Conservation (phyloP, 2,113 vertebrate genomes). For the Cochlearius cochlearius region DNA sequence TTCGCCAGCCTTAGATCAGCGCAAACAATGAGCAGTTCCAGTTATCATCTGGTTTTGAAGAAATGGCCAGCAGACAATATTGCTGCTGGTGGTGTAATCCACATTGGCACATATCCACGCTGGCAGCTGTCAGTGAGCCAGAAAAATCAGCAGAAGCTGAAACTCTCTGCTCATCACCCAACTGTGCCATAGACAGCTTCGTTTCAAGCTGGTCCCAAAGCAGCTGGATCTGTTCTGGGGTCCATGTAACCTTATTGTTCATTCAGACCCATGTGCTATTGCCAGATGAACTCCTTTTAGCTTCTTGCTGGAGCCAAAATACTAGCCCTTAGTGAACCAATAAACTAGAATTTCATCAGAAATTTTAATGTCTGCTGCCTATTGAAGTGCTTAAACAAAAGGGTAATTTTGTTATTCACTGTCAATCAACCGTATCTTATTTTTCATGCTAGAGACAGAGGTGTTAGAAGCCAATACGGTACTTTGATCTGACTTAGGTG, state of each 20-base stretch:
- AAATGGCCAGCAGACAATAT: not conserved
- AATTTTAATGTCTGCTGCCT: not conserved
- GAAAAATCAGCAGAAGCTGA: not conserved
- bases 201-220: not conserved
- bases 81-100: not conserved
- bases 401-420: not conserved
- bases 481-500: not conserved
- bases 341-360: not conserved
- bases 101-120: not conserved
- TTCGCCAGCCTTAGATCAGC: not conserved
- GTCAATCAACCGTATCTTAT: not conserved
- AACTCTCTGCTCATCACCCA: not conserved
- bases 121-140: not conserved
- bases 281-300: not conserved
- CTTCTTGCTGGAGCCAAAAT: not conserved
- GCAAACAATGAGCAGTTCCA: not conserved
- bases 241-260: not conserved
- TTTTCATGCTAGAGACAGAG: not conserved
- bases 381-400: not conserved
- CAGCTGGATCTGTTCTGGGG: not conserved
- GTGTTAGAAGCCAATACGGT: not conserved
- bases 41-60: not conserved
- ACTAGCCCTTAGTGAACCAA: not conserved
- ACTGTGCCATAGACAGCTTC: not conserved
- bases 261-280: not conserved